Evolutionary conservation across 2,888 invertebrate species (phyloP), one percentile per base, ranked within the genome.

Genomic region (Limenitis camilla): DNA sequence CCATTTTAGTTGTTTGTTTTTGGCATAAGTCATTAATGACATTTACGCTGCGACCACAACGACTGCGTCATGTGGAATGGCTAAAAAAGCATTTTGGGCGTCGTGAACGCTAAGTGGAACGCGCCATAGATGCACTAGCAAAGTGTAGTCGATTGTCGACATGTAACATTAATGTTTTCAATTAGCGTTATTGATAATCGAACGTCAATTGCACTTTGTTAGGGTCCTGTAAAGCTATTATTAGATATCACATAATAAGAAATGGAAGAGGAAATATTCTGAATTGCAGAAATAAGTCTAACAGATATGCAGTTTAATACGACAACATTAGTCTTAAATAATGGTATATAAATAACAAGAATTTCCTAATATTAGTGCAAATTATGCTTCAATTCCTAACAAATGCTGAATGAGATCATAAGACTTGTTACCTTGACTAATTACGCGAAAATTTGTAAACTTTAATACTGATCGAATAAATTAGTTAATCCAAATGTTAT

Each of bases 381-480:
- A 28, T 27, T 31, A 33, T 50, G 11, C 28, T 33, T 55, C 55
- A 55, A 55, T 55, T 55, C 52, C 52, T 45, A 52, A 38, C 28
- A 55, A 52, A 52, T 52, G 33, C 48, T 40, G 36, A 30, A 38
- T 28, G 39, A 46, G 55, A 52, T 49, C 45, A 49, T 19, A 19
- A 19, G 19, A 19, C 19, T 19, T 19, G 19, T 19, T 19, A 19
- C 19, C 19, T 19, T 19, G 19, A n/a, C 8, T 44, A 46, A 10
- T 11, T 31, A 38, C 29, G 36, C 6, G 29, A 49, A 40, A 11
- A 49, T 27, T 45, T 52, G 38, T 39, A 47, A 47, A 52, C 35
- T 27, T 29, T 52, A 55, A 55, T 52, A 52, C 49, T 42, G 49
- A 40, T 31, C 11, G 40, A 44, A 32, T n/a, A 35, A 44, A 45